Base-by-base conservation (phyloP, 2,888 invertebrate species). In the Andrena marginata region DNA sequence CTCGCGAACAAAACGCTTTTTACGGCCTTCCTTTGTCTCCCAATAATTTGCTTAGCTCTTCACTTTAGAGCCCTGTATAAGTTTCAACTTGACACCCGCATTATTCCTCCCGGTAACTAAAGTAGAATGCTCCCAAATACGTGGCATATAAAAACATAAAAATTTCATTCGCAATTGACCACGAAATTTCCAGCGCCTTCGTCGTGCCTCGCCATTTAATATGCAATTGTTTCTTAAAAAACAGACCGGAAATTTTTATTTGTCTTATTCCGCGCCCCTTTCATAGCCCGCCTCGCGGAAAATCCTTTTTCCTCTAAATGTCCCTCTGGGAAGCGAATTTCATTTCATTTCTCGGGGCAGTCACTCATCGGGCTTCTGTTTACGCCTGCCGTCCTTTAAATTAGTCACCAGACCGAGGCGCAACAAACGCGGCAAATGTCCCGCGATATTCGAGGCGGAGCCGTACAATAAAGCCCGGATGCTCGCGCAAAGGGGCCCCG, bases 401-500 rank as follows among this genome's bases (percentile, higher is more conserved):
- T 42, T 42, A 42, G 42, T 42, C 16, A 42, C 8, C 20, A 51
- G 20, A 51, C 51, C 20, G 51, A n/a, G n/a, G 33, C 2, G 33
- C 8, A 26, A 20, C 8, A 54, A 23, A 70, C 10, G 23, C 8
- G 16, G 16, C 0, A 16, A 42, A 26, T 20, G 29, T 49, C 62
- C 23, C 16, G 42, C 42, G 26, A 33, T 48, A 56, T 48, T 42
- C 42, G 48, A 67, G 29, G 62, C 16, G 2, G 8, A n/a, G 26
- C 33, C 16, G 16, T 5, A 42, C 16, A 42, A 42, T 5, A 16
- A 42, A 42, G 16, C 42, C n/a, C 31, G 72, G 82, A 83, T 77
- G 62, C 67, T 51, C 59, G 3, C 42, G 35, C 51, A 51, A 67
- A 80, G 16, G 65, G 56, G 42, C 60, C 60, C 64, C 48, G 54